Base-by-base conservation (phyloP, 2,113 vertebrate species). In the Natator depressus region DNA sequence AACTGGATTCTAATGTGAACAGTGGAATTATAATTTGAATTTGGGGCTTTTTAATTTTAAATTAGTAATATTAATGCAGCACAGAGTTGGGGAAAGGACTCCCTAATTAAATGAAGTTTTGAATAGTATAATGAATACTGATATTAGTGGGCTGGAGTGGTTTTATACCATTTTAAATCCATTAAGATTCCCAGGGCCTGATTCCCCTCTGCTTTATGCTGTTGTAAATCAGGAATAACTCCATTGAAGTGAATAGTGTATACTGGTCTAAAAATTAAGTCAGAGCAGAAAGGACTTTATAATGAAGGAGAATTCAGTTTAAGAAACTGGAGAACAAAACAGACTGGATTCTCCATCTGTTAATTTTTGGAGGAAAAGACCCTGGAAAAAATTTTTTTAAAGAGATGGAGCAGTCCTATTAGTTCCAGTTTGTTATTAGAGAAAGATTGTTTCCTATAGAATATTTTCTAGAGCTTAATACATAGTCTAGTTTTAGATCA, bases 341-440 rank as follows among this genome's bases (percentile, higher is more conserved):
- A n/a, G 94, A 10, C 82, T 85, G 76, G 38, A 11, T 53, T 75
- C 95, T 75, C 50, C 95, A 96, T 95, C 95, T 97, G 96, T 24
- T 94, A 3, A 95, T 51, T 92, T 91, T 97, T 96, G 96, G 85
- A 50, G 47, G 93, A 78, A 96, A 91, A 97, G 95, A 97, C 72
- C 80, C 50, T 62, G 95, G 92, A 95, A 94, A 81, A 96, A 95
- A 79, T 6, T 54, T 22, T 22, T 94, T 88, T 95, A 81, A 97
- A 94, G 94, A 81, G 89, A 87, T 96, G 94, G 95, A 96, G 94
- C 4, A 31, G 72, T 94, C 94, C 95, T 96, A 96, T 95, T 89
- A 94, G 90, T 97, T 97, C 91, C 95, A 97, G 96, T 78, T 96
- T 94, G 83, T 96, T 95, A 93, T 62, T 89, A 95, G 93, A 84